Conservation (phyloP, 2,888 invertebrate genomes). For the Lepidonotus clava region DNA sequence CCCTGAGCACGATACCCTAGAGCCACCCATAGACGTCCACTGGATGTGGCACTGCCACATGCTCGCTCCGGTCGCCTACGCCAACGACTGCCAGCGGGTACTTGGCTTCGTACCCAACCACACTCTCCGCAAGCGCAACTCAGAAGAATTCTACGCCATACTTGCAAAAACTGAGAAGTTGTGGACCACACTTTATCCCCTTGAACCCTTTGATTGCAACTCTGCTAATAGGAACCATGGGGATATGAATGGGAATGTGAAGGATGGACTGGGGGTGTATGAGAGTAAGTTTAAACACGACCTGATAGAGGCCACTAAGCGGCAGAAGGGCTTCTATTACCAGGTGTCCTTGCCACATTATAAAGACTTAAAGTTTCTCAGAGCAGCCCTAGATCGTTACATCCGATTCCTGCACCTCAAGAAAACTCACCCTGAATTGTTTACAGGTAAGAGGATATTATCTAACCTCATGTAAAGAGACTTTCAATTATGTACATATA, state of each 20-base stretch:
- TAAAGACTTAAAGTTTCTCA: constrained; percentile 61
- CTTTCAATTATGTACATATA: too few relatives aligned
- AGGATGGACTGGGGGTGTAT: not conserved
- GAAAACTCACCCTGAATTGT: constrained; percentile 17
- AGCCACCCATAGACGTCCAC: constrained; percentile 82
- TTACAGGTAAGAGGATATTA: constrained; percentile 37
- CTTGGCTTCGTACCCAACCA: constrained; percentile 76
- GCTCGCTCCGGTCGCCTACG: constrained; percentile 76
- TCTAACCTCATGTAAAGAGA: too few relatives aligned
- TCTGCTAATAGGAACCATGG: not conserved
- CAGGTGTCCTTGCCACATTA: constrained; percentile 64
- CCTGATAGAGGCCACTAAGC: not conserved
- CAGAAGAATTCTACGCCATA: constrained; percentile 70
- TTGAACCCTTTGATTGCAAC: constrained; percentile 52
- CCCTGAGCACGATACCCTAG: constrained; percentile 69
- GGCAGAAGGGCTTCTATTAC: constrained; percentile 60
- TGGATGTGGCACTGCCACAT: constrained; percentile 82
- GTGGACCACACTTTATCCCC: constrained; percentile 73
- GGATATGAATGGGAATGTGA: not conserved
- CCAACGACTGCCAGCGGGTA: constrained; percentile 71
- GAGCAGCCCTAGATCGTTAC: constrained; percentile 58
- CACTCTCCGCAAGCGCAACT: constrained; percentile 76
- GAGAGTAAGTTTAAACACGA: constrained; percentile 31
- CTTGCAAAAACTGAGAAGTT: constrained; percentile 69
- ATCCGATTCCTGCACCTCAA: constrained; percentile 7